Base-by-base conservation (phyloP, 1,140 invertebrate species). In the Euura lappo region DNA sequence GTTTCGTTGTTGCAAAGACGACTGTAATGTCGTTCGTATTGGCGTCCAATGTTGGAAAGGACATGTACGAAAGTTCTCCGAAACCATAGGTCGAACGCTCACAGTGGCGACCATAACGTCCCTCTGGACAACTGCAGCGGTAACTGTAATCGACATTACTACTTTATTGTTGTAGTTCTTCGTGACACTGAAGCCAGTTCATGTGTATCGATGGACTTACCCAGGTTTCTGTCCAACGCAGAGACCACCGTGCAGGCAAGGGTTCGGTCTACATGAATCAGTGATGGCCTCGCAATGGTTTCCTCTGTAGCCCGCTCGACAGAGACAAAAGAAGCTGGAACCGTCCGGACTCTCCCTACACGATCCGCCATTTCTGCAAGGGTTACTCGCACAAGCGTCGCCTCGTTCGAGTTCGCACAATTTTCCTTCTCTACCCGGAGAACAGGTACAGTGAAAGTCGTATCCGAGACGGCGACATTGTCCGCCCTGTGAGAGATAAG, bases 1-100 rank as follows among this genome's bases (percentile, higher is more conserved):
- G 90, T 84, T 97, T 97, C 0, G 93, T 95, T 0, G 97, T 98
- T 8, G 97, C 94, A 85, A 98, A 98, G 42, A 95, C 93, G 44
- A 98, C 92, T 0, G 95, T 94, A 69, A 98, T 96, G 78, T 98
- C 96, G 83, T 97, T 97, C 2, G 94, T 96, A 68, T 93, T 94
- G 1, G 94, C 91, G 80, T 97, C 94, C 65, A 98, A 80, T 0
- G 95, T 88, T 3, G 93, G 92, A 84, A 97, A 98, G 10, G 93
- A 90, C 93, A 98, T 96, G 83, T 92, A 98, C 0, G 97, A 98
- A 0, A 97, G 88, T 78, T 95, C 94, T 70, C 92, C 90, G 83
- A 99, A 98, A 13, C 96, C 96, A 83, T 93, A 96, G 6, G 95
- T 96, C 0, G 95, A 93, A 74, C 93, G 93, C 84, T 98, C 95